Evolutionary conservation across 2,888 invertebrate species (phyloP), one percentile per base, ranked within the genome.

Genomic region (Poecilus cupreus): DNA sequence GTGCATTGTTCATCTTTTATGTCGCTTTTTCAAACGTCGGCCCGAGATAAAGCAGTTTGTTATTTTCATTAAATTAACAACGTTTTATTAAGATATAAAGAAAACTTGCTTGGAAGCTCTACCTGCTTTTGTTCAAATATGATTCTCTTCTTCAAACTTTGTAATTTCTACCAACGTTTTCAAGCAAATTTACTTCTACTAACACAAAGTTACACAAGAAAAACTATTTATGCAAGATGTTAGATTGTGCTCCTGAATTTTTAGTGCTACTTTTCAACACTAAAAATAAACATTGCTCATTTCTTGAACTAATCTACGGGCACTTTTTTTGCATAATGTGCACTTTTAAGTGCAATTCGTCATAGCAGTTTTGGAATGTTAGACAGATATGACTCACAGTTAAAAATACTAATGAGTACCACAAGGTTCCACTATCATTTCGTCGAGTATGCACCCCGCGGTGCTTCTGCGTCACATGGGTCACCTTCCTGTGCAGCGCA

Each of bases 61-160:
- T 68, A 68, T 68, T 68, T 68, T 68, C 64, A 68, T 68, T 68
- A 68, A 68, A 68, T 68, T 68, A 68, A 68, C 64, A 68, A 68
- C 64, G 64, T 68, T 68, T 68, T 68, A 68, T 68, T 68, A 68
- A 68, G 64, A 68, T 39, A 68, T 68, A 68, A 68, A 68, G 64
- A 32, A 68, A 37, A 68, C 64, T 68, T 18, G 20, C 46, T 22
- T 54, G 54, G 20, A 1, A 11, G 18, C 54, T 60, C 64, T 68
- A 68, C 64, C 64, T 68, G 64, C 64, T 11, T 68, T 68, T 68
- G 64, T 68, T 68, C 37, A 68, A 68, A 68, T 68, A 68, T 68
- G 37, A 60, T 60, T 60, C 32, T 26, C 22, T 4, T 60, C 60
- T 32, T 60, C 32, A 60, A 68, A 68, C 37, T 68, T 68, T 68